These are phyloP conservation scores for Ailuropoda melanoleuca DNA, from an alignment of 2,113 vertebrate species.

Conservation along the genomic window DNA sequence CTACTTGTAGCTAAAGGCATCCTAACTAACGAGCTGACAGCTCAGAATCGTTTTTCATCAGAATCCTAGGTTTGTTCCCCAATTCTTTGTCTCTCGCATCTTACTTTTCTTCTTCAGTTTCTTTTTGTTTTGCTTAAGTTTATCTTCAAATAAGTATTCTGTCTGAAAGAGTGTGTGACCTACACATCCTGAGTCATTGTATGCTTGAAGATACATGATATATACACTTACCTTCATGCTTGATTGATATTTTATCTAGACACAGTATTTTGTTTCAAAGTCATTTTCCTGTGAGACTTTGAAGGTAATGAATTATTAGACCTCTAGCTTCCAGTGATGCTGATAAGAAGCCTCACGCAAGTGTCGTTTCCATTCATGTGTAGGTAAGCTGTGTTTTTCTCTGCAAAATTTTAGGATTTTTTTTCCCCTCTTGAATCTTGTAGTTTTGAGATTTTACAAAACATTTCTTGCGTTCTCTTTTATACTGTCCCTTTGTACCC, in stretches of 20 bases:
- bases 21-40: neutral
- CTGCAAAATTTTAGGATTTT: neutral
- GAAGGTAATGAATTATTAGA: neutral
- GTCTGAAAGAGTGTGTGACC: neutral
- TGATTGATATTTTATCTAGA: neutral
- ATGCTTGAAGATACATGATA: neutral
- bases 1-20: neutral
- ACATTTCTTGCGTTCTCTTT: neutral
- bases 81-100: neutral
- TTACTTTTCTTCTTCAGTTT: neutral
- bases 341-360: neutral
- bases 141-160: neutral
- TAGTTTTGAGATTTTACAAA: slow-evolving; percentile 34
- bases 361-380: neutral
- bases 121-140: neutral
- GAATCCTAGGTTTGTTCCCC: neutral
- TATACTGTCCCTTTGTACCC: neutral
- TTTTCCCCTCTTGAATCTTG: neutral
- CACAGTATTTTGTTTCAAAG: neutral
- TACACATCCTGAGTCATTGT: neutral
- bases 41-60: neutral
- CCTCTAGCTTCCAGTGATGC: neutral
- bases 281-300: neutral
- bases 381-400: slow-evolving; percentile 12
- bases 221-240: neutral